A percentile compares a stretch with the other conserved stretches of the same genome.
These are phyloP conservation scores for Sisor rabdophorus DNA, from an alignment of 2,113 vertebrate genomes.

Conservation along the genomic window DNA sequence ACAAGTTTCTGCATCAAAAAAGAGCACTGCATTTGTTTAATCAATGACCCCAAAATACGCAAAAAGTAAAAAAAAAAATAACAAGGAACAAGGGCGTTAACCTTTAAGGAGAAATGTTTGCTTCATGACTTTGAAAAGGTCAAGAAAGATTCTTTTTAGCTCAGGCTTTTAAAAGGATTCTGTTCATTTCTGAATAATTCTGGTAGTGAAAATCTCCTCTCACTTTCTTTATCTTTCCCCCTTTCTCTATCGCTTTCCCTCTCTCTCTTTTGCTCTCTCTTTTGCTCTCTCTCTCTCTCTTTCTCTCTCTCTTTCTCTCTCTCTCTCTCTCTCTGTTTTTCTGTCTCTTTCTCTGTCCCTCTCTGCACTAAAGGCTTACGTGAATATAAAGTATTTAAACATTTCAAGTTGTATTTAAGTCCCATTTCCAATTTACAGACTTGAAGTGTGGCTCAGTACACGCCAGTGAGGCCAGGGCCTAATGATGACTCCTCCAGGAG, in stretches of 20 bases:
- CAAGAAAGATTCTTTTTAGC: slow-evolving; percentile 61
- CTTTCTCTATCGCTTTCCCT: slow-evolving; percentile 53
- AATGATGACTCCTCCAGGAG: slow-evolving; percentile 67
- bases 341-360: slow-evolving; percentile 44
- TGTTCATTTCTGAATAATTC: slow-evolving; percentile 49
- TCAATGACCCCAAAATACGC: slow-evolving; percentile 34
- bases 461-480: slow-evolving; percentile 61
- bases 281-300: slow-evolving; percentile 48
- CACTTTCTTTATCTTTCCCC: slow-evolving; percentile 53
- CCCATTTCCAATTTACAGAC: slow-evolving; percentile 69
- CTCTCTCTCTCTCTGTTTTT: slow-evolving; percentile 54
- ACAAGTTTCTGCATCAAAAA: slow-evolving; percentile 31
- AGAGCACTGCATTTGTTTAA: slow-evolving; percentile 29
- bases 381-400: slow-evolving; percentile 66
- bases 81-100: slow-evolving; percentile 48
- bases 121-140: slow-evolving; percentile 67
- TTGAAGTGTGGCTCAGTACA: slow-evolving; percentile 61
- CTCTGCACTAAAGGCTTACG: slow-evolving; percentile 54
- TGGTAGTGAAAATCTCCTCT: slow-evolving; percentile 48
- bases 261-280: slow-evolving; percentile 51
- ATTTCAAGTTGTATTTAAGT: slow-evolving; percentile 70
- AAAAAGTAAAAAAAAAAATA: slow-evolving; percentile 39
- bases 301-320: slow-evolving; percentile 46
- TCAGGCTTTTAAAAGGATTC: slow-evolving; percentile 63
- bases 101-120: slow-evolving; percentile 60